Conservation (phyloP, 64 coral and sea anemone genomes). For the Catalaphyllia jardinei region DNA sequence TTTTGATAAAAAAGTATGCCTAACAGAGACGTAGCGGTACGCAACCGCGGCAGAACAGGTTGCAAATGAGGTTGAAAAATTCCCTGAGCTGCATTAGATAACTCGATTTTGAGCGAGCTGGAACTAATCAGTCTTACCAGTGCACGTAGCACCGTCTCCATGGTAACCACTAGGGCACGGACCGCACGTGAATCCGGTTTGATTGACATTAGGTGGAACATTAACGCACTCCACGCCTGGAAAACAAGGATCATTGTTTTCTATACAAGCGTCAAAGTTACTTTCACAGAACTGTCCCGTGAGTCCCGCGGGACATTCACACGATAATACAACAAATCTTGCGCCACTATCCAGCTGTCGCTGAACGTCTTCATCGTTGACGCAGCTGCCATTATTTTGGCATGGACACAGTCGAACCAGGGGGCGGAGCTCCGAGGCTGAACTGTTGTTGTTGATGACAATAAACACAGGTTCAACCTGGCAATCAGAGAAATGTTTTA, state of each 20-base stretch:
- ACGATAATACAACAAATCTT: slow-evolving; percentile 32
- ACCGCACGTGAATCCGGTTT: slow-evolving; percentile 10
- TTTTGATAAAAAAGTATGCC: too few species aligned
- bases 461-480: slow-evolving; percentile 23
- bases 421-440: slow-evolving; percentile 32
- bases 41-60: too few species aligned
- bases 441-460: background rate
- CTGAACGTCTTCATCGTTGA: slow-evolving; percentile 25
- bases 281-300: slow-evolving; percentile 52
- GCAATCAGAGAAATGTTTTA: background rate
- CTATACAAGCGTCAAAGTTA: slow-evolving; percentile 38
- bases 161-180: slow-evolving; percentile 38
- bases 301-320: slow-evolving; percentile 44
- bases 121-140: background rate
- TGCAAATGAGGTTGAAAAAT: too few species aligned
- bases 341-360: slow-evolving; percentile 2
- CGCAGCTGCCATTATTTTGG: slow-evolving; percentile 5
- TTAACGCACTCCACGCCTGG: slow-evolving; percentile 37
- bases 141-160: slow-evolving; percentile 26
- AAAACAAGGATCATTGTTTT: slow-evolving; percentile 38
- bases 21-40: too few species aligned
- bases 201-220: background rate
- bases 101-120: too few species aligned
- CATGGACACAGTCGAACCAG: slow-evolving; percentile 37
- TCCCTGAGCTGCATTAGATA: too few species aligned